Conservation (phyloP, 1,140 invertebrate species). For the Trichonephila inaurata region DNA sequence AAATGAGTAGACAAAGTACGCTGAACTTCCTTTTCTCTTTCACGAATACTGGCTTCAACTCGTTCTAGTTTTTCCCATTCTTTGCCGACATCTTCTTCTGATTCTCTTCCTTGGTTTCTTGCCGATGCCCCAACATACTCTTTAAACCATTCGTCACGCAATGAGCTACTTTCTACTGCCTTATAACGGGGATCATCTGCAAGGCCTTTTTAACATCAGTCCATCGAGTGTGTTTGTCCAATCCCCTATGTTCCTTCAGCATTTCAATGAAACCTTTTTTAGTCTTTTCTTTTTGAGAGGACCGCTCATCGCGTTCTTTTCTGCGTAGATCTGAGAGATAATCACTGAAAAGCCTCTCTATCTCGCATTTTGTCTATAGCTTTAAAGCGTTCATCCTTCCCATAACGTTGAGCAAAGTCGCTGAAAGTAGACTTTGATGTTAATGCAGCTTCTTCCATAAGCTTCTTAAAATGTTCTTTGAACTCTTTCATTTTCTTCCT, state of each 20-base stretch:
- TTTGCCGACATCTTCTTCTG: slow-evolving; percentile 80
- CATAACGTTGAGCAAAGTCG: slow-evolving; percentile 96
- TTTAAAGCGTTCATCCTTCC: slow-evolving; percentile 97
- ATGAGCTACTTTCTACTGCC: slow-evolving; percentile 92
- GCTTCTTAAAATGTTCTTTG: slow-evolving; percentile 93
- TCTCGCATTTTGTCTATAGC: slow-evolving; percentile 98
- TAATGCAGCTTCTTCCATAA: slow-evolving; percentile 94
- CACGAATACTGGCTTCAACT: slow-evolving; percentile 93
- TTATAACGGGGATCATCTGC: slow-evolving; percentile 94
- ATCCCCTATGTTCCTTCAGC: slow-evolving; percentile 87
- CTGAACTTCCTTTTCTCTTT: slow-evolving; percentile 96
- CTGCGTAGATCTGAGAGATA: slow-evolving; percentile 94
- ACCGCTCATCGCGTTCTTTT: slow-evolving; percentile 97
- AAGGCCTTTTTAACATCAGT: slow-evolving; percentile 96
- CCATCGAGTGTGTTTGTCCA: slow-evolving; percentile 95
- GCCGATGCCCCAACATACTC: slow-evolving; percentile 86
- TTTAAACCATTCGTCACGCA: slow-evolving; percentile 96
- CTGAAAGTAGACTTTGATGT: slow-evolving; percentile 97
- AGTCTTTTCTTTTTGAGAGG: slow-evolving; percentile 95
- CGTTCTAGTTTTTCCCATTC: slow-evolving; percentile 84
- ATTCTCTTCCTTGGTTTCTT: not conserved
- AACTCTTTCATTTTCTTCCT: slow-evolving; percentile 95
- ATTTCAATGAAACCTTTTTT: slow-evolving; percentile 91
- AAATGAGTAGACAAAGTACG: slow-evolving; percentile 94
- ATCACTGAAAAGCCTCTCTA: slow-evolving; percentile 97